Evolutionary conservation across 2,797 vertebrate species (phyloP).

Genomic region (Chrysocyon brachyurus): DNA sequence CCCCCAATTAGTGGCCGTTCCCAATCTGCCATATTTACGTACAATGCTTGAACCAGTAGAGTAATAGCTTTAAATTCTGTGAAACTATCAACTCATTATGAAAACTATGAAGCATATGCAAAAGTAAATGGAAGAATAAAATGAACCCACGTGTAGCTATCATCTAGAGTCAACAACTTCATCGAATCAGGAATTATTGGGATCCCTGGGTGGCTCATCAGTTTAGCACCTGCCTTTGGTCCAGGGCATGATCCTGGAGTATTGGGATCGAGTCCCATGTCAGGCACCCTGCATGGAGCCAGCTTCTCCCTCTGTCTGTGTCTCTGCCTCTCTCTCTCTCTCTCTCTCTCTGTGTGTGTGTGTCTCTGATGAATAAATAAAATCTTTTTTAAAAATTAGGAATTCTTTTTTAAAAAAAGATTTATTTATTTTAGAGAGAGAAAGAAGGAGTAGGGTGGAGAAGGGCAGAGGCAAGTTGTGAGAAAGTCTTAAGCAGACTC

Average conservation of each 20-base stretch:
- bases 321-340: too few species aligned
- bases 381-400: too few species aligned
- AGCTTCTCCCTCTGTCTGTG: too few species aligned
- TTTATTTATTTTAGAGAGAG: background rate
- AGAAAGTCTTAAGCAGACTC: background rate
- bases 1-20: background rate
- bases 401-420: background rate
- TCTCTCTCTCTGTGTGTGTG: too few species aligned
- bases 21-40: background rate
- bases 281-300: too few species aligned
- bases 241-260: too few species aligned
- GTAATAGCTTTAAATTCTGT: background rate
- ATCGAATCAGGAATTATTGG: background rate
- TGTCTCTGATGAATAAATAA: too few species aligned
- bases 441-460: background rate
- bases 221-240: too few species aligned
- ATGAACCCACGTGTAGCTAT: background rate
- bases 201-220: too few species aligned
- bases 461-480: background rate
- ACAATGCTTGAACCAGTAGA: background rate
- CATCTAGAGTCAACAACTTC: background rate
- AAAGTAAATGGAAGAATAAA: background rate
- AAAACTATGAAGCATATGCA: background rate
- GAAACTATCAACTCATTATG: background rate
- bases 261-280: too few species aligned